phyloP scores from a whole-genome alignment of 2,888 invertebrate species.

The Nephrotoma flavescens region DNA sequence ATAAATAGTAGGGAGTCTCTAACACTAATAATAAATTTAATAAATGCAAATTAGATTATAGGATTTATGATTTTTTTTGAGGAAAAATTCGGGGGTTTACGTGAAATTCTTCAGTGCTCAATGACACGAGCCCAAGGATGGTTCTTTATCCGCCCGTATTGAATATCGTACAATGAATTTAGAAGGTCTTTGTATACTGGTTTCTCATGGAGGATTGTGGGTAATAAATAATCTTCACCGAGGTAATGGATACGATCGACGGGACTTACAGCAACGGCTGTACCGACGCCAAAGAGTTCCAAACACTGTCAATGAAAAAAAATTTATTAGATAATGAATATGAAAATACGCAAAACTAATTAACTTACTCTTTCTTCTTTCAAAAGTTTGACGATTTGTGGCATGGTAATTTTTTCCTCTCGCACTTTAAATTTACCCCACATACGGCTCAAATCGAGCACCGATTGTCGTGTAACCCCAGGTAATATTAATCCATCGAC shows the following conservation, averaged over 20 bases:
- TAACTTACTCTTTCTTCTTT: constrained; percentile 66
- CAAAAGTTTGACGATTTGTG: constrained; percentile 53
- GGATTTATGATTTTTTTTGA: neutral
- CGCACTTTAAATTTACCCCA: constrained; percentile 79
- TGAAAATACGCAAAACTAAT: neutral
- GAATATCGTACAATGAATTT: constrained; percentile 71
- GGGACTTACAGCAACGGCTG: constrained; percentile 90
- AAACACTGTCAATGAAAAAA: constrained; percentile 47
- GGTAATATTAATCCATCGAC: constrained; percentile 89
- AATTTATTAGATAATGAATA: neutral
- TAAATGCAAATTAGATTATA: neutral
- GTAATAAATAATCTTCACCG: constrained; percentile 49
- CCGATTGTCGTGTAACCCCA: constrained; percentile 81
- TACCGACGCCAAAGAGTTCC: constrained; percentile 97
- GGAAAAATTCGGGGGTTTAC: neutral
- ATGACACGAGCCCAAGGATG: constrained; percentile 66
- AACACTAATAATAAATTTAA: neutral
- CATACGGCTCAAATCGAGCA: constrained; percentile 61
- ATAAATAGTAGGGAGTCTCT: neutral
- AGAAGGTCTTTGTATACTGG: constrained; percentile 61
- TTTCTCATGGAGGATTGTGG: constrained; percentile 57
- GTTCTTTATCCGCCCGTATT: constrained; percentile 61
- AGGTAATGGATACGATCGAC: constrained; percentile 72
- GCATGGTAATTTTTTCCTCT: constrained; percentile 75
- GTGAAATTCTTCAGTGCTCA: constrained; percentile 22